Base-by-base conservation (phyloP, 2,113 vertebrate genomes). In the Pleuronectes platessa region DNA sequence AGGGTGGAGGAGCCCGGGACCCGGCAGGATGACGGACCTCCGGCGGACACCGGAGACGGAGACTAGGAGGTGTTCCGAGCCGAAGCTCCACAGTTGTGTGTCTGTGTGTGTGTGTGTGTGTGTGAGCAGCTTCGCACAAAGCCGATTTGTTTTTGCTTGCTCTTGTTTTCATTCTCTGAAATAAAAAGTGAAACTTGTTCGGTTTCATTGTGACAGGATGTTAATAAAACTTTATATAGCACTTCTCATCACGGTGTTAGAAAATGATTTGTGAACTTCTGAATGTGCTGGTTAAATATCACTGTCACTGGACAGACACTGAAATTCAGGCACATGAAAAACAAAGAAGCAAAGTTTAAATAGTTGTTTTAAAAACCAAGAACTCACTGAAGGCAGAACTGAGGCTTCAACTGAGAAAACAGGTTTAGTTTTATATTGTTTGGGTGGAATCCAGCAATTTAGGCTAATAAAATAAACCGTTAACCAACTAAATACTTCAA, bases 191-290 rank as follows among this genome's bases (percentile, higher is more conserved):
- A 63, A 79, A 74, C 68, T 74, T 71, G 3, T 63, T 37, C 15
- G 40, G 77, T 82, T 87, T 79, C 82, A 78, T n/a, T 68, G 56
- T 74, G 62, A 86, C 27, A 13, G 7, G 2, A 21, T 71, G 58
- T 76, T 47, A 87, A 87, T 88, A 86, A 90, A 87, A 64, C 58
- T 78, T 86, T 82, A 51, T 83, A 85, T n/a, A 75, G 66, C 59
- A 61, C 42, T 83, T 87, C 20, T 79, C 23, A 72, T 56, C 0
- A 54, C 12, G 54, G 63, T 76, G 69, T 76, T 26, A 3, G 21
- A 2, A 20, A 60, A 78, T 81, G 47, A 1, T 67, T 81, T 64
- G 10, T 8, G 35, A 31, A 26, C 2, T 49, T 5, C 40, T 59
- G 47, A 51, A 18, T 17, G 15, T 20, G 17, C 3, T 3, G 40